Conservation (phyloP, 1,140 invertebrate genomes). For the Adelges cooleyi region DNA sequence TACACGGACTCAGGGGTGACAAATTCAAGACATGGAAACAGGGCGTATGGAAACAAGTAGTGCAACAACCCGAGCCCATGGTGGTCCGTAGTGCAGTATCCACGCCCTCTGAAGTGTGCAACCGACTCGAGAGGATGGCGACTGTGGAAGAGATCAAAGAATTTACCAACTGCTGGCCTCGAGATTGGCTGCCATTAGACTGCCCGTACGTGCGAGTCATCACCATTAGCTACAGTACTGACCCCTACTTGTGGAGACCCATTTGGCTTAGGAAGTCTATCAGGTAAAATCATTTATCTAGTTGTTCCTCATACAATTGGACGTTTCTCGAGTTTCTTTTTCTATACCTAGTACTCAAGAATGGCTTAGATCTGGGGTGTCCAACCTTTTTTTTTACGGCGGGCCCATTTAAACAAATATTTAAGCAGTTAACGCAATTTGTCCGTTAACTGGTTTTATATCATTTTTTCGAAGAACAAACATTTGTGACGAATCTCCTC, state of each 20-base stretch:
- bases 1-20: slow-evolving; percentile 48
- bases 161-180: slow-evolving; percentile 53
- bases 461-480: no score
- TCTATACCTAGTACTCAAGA: no score
- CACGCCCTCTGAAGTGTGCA: neutral
- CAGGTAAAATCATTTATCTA: no score
- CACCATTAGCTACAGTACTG: slow-evolving; percentile 57
- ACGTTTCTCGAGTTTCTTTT: no score
- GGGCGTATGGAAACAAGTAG: slow-evolving; percentile 40
- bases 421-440: no score
- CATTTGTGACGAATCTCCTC: no score
- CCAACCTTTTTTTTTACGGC: no score
- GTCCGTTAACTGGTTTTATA: no score
- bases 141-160: neutral
- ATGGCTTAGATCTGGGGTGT: no score
- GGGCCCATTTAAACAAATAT: no score
- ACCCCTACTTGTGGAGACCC: slow-evolving; percentile 54
- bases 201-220: slow-evolving; percentile 53
- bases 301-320: no score
- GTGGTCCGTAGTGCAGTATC: neutral
- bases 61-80: neutral
- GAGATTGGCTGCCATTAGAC: slow-evolving; percentile 54
- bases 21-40: slow-evolving; percentile 47
- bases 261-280: slow-evolving; percentile 51
- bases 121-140: slow-evolving; percentile 28